Evolutionary conservation across 2,797 vertebrate genomes (phyloP), one percentile per base, ranked within the genome.

Genomic region (Tokudaia muenninki): DNA sequence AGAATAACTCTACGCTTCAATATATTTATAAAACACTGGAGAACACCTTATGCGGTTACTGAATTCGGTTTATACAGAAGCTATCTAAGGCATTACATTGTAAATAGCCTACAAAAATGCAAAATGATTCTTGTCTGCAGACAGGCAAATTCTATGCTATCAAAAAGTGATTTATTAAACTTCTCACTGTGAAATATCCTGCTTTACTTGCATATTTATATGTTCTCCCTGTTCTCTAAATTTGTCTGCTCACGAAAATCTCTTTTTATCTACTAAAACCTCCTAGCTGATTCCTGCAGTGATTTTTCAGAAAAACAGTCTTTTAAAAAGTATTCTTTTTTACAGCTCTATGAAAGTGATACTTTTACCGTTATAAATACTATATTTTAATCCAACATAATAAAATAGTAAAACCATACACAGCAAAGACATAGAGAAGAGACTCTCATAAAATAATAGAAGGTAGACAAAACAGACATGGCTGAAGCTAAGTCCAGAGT

Each of bases 21-120:
- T 55, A 41, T 12, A 81, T 41, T 78, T 92, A 84, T 22, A 78
- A 90, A 96, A 93, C 57, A 88, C 26, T 61, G 41, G 50, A 70
- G 17, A 6, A 63, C 67, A 55, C 29, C 19, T 78, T 88, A 82
- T n/a, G 31, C 24, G 7, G 0, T 37, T 63, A 41, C 83, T 5
- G 61, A 11, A 57, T 47, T 61, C 29, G 72, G 6, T 83, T 79
- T 86, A 17, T 70, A 47, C 55, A 22, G 3, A 83, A 13, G 13
- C 13, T 61, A 34, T 63, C 94, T 93, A 57, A 16, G 67, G 34
- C 47, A 61, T 88, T 82, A 74, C 61, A 37, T 14, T 89, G 4
- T 47, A 74, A 59, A 78, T 78, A 72, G 41, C 59, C 50, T 34
- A 52, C 37, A 78, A 34, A 44, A 92, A 67, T 63, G 77, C 24